A percentile compares a stretch with the other conserved stretches of the same genome.
Conservation (phyloP, 2,888 invertebrate species). For the Salpingus planirostris region DNA sequence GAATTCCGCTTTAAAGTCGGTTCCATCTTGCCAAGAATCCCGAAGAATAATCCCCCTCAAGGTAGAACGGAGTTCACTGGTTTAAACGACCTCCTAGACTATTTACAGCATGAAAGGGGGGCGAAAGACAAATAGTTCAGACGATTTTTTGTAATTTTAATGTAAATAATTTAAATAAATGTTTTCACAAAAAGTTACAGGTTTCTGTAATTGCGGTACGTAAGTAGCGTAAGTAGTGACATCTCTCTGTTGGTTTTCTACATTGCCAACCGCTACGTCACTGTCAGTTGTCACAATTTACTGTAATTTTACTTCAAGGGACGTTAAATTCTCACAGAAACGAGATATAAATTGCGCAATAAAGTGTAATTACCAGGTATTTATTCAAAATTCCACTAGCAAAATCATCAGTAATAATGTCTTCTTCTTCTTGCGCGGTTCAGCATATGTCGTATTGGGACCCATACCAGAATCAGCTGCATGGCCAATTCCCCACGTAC, state of each 20-base stretch:
- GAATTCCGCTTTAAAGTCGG: conserved; percentile 81
- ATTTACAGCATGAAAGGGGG: conserved; percentile 52
- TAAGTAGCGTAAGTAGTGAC: conserved; percentile 1
- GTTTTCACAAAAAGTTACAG: not conserved
- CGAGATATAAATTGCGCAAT: too few species aligned
- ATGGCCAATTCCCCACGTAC: conserved; percentile 7
- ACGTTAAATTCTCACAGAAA: too few species aligned
- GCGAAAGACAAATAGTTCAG: conserved; percentile 22
- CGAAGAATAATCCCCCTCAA: conserved; percentile 67
- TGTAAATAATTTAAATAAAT: conserved; percentile 3
- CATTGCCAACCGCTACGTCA: too few species aligned
- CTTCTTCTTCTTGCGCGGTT: too few species aligned
- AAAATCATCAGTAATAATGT: not conserved
- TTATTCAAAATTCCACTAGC: not conserved
- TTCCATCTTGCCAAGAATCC: conserved; percentile 61
- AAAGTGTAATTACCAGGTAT: too few species aligned
- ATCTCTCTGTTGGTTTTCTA: too few species aligned
- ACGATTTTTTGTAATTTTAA: conserved; percentile 1
- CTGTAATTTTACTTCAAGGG: too few species aligned
- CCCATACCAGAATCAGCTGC: conserved; percentile 6
- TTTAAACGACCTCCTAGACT: conserved; percentile 74
- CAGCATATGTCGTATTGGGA: conserved; percentile 13
- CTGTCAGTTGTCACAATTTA: too few species aligned
- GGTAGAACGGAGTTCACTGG: conserved; percentile 83
- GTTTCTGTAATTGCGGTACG: not conserved